phyloP scores from a whole-genome alignment of 2,888 invertebrate species.

The Alentia gelatinosa region DNA sequence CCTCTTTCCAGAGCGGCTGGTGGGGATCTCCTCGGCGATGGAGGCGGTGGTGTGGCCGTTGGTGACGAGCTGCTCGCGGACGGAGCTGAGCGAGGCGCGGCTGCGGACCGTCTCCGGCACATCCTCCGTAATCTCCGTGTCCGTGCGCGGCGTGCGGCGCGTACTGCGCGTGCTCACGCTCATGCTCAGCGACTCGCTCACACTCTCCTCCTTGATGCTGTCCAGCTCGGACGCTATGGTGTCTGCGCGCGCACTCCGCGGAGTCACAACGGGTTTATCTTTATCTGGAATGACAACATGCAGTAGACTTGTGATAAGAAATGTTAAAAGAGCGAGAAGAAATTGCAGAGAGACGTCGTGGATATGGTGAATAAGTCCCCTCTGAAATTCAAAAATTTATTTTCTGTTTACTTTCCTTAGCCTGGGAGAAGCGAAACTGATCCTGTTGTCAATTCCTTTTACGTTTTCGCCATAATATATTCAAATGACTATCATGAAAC shows the following conservation, averaged over 20 bases:
- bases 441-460: too few relatives aligned
- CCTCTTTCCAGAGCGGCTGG: neutral
- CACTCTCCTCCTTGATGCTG: slow-evolving; percentile 45
- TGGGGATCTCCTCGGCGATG: slow-evolving; percentile 34
- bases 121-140: slow-evolving; percentile 7
- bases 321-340: too few relatives aligned
- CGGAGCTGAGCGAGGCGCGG: neutral
- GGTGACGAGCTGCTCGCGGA: neutral
- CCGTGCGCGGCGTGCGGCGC: neutral
- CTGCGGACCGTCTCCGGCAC: slow-evolving; percentile 14
- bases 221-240: slow-evolving; percentile 52
- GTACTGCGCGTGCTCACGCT: neutral
- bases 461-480: too few relatives aligned
- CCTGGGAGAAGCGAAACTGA: too few relatives aligned
- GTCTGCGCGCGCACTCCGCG: slow-evolving; percentile 36
- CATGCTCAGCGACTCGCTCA: neutral
- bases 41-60: slow-evolving; percentile 3
- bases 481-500: too few relatives aligned
- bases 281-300: slow-evolving; percentile 27
- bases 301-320: too few relatives aligned
- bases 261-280: neutral
- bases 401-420: too few relatives aligned
- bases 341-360: too few relatives aligned
- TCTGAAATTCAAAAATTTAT: too few relatives aligned
- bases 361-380: too few relatives aligned